Evolutionary conservation across 2,888 invertebrate species (phyloP), one percentile per base, ranked within the genome.

Genomic region (Nomada lathburiana): DNA sequence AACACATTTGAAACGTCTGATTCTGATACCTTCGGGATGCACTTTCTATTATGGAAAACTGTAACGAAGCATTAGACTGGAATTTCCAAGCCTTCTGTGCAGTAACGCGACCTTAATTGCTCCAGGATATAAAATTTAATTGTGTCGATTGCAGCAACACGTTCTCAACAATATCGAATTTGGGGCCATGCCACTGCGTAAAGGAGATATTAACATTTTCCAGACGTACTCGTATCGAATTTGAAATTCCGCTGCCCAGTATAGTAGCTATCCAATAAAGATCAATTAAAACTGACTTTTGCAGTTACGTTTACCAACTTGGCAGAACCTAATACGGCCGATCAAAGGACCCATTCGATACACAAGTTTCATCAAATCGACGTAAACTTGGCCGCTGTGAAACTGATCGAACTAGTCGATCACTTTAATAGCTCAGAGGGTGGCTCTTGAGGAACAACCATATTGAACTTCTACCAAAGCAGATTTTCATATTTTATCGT

Each of bases 161-260:
- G 13, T n/a, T 1, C 47, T 29, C 5, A 52, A 50, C 50, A 47
- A 47, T 18, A 47, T 1, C 9, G n/a, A 26, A 11, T n/a, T 47
- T 1, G 16, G 47, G 29, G 50, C 29, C 29, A 36, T 50, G 23
- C 50, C 9, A 11, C 50, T 0, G 0, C 36, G 29, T 26, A 50
- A 50, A 16, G n/a, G 9, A 18, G 11, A n/a, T n/a, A 64, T 64
- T 50, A 64, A 64, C 50, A 64, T 64, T 64, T 50, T 50, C 9
- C n/a, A 3, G 9, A 36, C 63, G 44, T 44, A 13, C 11, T 13
- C 20, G 44, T 36, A 7, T 29, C n/a, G 13, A 36, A 65, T 52
- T 65, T 53, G 52, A 65, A 65, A 65, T 53, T 52, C 65, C 52
- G 7, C 36, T 52, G 18, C 16, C 52, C 16, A 29, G 10, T 52